Evolutionary conservation across 2,797 vertebrate genomes (phyloP), one percentile per base, ranked within the genome.

Genomic region (Schizopygopsis malacanthus): DNA sequence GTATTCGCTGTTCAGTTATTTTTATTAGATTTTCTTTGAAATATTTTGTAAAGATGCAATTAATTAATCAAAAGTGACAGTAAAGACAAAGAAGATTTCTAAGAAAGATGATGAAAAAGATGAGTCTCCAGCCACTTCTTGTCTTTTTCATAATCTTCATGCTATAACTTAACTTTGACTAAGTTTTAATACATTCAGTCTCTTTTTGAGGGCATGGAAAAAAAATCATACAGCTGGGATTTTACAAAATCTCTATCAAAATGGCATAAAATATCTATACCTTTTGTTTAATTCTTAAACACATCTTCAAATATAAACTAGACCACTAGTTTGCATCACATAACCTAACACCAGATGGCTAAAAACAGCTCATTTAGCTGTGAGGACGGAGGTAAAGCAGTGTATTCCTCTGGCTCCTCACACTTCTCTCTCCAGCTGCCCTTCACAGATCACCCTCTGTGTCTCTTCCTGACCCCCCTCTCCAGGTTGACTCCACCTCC

Each of bases 401-500:
- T 91, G 93, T 91, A 94, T 95, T 95, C 93, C 94, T 91, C 92
- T 91, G 90, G 43, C 85, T 69, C 77, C 91, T 92, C 91, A 89
- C 94, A 94, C 92, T 89, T 89, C 86, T 69, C 90, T 88, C 83
- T 84, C 87, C n/a, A 41, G 92, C 90, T 81, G 65, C 88, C 82
- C 52, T 84, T 82, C 84, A 87, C 76, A 92, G 91, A 78, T 69
- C 18, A 83, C 67, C 91, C 70, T 80, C 80, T 90, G 85, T 91
- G 65, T 59, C 63, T 59, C 81, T 73, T 72, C 63, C 22, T 22
- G 39, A 41, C 63, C 52, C 41, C 41, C 83, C 73, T 61, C 16
- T 4, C 81, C 75, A 39, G 61, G 39, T 63, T 61, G 25, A 45
- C 45, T n/a, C 33, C 76, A 52, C n/a, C 39, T 43, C 59, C 61